Conservation (phyloP, 2,113 vertebrate species). For the Corydoras sp. region DNA sequence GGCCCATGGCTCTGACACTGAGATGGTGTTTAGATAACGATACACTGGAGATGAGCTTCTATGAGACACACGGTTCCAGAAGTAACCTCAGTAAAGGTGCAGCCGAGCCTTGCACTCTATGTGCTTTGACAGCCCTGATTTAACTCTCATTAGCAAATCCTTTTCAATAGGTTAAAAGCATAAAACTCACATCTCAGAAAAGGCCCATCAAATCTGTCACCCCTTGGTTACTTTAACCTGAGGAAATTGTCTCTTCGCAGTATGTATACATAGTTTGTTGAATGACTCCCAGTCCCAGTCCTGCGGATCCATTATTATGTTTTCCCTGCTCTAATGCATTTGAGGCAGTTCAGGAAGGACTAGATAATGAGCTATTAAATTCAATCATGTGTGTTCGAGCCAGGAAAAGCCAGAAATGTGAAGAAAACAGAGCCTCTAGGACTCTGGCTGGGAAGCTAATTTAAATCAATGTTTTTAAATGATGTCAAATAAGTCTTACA, state of each 20-base stretch:
- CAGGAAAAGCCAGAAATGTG: not conserved
- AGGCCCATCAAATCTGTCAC: not conserved
- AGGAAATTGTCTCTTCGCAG: not conserved
- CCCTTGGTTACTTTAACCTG: not conserved
- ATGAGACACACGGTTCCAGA: too few relatives aligned
- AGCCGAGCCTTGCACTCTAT: not conserved
- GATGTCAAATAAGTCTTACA: too few relatives aligned
- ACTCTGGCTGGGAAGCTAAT: not conserved
- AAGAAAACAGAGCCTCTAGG: not conserved
- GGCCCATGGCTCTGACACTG: not conserved
- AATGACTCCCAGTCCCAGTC: not conserved
- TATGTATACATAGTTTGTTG: not conserved
- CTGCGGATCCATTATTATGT: not conserved
- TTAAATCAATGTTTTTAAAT: not conserved
- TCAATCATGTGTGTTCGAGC: not conserved
- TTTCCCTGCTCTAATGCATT: constrained; percentile 2
- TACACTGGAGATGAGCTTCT: constrained; percentile 2
- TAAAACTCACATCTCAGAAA: not conserved
- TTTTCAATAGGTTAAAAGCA: not conserved
- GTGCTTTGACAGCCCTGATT: not conserved
- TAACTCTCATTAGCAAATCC: not conserved
- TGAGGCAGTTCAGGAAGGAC: not conserved
- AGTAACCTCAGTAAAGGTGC: too few relatives aligned
- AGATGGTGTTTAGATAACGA: not conserved
- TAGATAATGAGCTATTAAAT: constrained; percentile 15